Percentiles rank a stretch among this genome's conserved stretches.
These are phyloP conservation scores for Halcyon malimbica DNA, from an alignment of 2,113 vertebrate genomes.

Conservation along the genomic window DNA sequence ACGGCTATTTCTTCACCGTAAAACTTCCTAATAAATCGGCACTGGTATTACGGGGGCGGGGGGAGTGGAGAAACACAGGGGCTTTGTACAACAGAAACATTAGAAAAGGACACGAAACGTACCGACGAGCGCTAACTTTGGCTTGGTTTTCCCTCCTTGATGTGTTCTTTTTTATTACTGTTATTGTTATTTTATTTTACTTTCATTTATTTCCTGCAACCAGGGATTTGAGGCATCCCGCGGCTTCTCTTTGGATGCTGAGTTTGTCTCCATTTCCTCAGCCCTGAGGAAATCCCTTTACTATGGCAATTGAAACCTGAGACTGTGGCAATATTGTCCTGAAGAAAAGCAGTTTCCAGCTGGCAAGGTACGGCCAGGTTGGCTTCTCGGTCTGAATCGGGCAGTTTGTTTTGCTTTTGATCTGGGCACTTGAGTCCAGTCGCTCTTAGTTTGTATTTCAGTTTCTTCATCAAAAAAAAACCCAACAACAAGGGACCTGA, in stretches of 20 bases:
- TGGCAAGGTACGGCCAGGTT: background rate
- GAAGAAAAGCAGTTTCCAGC: background rate
- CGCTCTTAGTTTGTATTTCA: fast-evolving
- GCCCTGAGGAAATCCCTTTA: background rate
- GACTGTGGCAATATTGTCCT: background rate
- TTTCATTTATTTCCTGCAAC: background rate
- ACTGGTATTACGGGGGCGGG: background rate
- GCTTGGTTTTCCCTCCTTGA: background rate
- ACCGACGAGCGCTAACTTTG: constrained; percentile 12
- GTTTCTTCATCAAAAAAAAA: background rate
- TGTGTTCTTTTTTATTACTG: background rate
- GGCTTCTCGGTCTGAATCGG: background rate
- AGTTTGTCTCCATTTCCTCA: background rate
- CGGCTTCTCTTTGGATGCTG: constrained; percentile 11
- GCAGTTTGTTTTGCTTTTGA: background rate
- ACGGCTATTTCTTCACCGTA: too few species aligned
- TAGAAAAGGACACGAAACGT: constrained; percentile 2
- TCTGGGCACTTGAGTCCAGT: background rate
- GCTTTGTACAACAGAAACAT: background rate
- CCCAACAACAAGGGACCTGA: too few species aligned
- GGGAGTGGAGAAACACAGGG: background rate
- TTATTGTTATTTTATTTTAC: background rate
- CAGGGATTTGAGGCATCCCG: background rate
- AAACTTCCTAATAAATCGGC: background rate
- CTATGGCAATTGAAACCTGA: background rate